Percentiles rank a stretch among this genome's conserved stretches.
These are phyloP conservation scores for Cathartes aura DNA, from an alignment of 2,113 vertebrate species.

Conservation along the genomic window DNA sequence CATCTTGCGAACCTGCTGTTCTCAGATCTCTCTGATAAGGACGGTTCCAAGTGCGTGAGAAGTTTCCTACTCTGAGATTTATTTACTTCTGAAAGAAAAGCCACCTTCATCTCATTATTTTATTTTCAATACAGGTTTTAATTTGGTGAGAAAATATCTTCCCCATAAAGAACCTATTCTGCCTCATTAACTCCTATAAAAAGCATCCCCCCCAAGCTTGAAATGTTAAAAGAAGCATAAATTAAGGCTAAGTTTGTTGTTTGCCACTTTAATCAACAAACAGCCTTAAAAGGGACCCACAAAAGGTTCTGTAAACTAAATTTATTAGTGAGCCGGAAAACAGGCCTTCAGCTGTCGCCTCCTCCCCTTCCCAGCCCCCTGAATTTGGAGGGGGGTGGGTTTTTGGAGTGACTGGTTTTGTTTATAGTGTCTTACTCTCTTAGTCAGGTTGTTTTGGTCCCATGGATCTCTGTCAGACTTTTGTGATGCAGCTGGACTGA, in stretches of 20 bases:
- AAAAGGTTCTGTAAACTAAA: conserved; percentile 66
- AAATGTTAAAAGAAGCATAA: conserved; percentile 72
- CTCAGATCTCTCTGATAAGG: conserved; percentile 32
- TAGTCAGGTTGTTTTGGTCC: not conserved
- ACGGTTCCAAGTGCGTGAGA: conserved; percentile 46
- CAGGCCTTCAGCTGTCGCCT: not conserved
- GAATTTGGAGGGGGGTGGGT: not conserved
- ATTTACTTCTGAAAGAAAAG: conserved; percentile 69
- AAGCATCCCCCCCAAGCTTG: conserved; percentile 40
- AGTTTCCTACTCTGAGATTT: conserved; percentile 54
- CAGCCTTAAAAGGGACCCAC: conserved; percentile 36
- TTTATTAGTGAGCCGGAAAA: conserved; percentile 55
- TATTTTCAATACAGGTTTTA: conserved; percentile 65
- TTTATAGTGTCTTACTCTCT: not conserved
- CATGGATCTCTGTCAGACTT: conserved; percentile 30
- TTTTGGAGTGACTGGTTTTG: not conserved
- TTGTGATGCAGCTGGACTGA: conserved; percentile 12
- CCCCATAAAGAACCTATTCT: conserved; percentile 69
- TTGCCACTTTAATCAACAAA: conserved; percentile 71
- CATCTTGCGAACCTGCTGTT: conserved; percentile 5
- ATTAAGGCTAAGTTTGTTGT: conserved; percentile 68
- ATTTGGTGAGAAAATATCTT: conserved; percentile 77
- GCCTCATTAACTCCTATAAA: conserved; percentile 73
- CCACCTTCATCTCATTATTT: conserved; percentile 61
- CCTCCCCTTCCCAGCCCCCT: not conserved